Conservation (phyloP, 1,140 invertebrate species). For the Semibalanus balanoides region DNA sequence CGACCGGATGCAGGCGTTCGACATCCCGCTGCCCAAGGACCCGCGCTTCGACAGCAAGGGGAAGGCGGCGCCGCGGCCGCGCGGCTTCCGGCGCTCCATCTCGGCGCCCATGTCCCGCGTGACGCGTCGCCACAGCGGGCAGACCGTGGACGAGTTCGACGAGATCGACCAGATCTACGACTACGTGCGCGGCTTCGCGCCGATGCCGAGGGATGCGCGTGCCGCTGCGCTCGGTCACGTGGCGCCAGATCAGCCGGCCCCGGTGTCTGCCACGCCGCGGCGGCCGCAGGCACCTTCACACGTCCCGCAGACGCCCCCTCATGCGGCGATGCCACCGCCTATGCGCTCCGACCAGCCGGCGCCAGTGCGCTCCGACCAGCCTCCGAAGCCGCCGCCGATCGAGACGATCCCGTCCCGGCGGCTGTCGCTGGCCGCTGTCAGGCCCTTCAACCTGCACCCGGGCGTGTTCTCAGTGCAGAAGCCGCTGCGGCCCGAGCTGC, state of each 20-base stretch:
- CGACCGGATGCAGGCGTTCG: constrained; percentile 49
- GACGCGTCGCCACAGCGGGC: constrained; percentile 31
- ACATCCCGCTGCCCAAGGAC: constrained; percentile 7
- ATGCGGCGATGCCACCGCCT: too few species aligned
- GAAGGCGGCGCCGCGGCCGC: too few species aligned
- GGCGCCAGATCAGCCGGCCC: background rate
- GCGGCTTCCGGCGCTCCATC: background rate
- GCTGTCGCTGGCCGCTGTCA: background rate
- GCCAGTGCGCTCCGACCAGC: background rate
- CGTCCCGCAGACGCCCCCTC: too few species aligned
- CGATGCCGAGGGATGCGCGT: constrained; percentile 55
- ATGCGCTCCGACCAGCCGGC: background rate
- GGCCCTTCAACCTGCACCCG: background rate
- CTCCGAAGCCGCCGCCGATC: constrained; percentile 69
- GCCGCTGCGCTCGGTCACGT: too few species aligned
- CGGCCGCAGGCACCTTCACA: background rate
- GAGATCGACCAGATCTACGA: constrained; percentile 95
- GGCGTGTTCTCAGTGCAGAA: background rate
- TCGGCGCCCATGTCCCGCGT: constrained; percentile 22
- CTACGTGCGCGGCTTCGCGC: constrained; percentile 80
- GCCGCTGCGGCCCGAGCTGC: background rate
- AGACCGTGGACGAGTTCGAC: constrained; percentile 67
- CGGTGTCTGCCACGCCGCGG: too few species aligned
- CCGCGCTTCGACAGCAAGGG: background rate
- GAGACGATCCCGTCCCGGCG: constrained; percentile 61